A percentile compares a stretch with the other conserved stretches of the same genome.
These are phyloP conservation scores for Phoxinus phoxinus DNA, from an alignment of 2,113 vertebrate species.

Conservation along the genomic window DNA sequence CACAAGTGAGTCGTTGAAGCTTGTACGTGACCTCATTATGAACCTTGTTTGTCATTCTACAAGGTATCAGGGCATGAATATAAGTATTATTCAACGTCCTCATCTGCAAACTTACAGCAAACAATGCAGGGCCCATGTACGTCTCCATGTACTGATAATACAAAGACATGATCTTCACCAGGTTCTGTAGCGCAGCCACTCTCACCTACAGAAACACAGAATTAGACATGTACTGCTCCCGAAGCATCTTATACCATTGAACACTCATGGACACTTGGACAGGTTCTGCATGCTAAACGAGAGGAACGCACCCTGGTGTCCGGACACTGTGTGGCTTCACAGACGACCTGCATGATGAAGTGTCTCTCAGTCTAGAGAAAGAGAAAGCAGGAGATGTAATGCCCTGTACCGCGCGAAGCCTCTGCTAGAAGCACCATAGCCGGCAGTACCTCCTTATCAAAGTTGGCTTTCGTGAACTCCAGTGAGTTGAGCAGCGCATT, in stretches of 20 bases:
- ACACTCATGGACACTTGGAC: not conserved
- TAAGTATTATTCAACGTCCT: not conserved
- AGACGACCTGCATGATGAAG: conserved; percentile 99
- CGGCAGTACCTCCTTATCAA: conserved; percentile 92
- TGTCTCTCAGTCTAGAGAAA: conserved; percentile 90
- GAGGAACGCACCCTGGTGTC: conserved; percentile 90
- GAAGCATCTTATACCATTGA: not conserved
- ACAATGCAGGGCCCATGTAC: conserved; percentile 96
- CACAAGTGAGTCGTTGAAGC: too few relatives aligned
- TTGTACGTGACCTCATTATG: too few relatives aligned
- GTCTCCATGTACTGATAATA: conserved; percentile 99
- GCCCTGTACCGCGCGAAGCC: fast-evolving
- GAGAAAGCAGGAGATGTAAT: not conserved
- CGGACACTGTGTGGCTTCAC: conserved; percentile 97
- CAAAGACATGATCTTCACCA: conserved; percentile 99
- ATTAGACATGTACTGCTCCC: not conserved
- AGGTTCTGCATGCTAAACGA: not conserved
- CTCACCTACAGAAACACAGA: conserved; percentile 80
- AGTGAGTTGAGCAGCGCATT: conserved; percentile 98
- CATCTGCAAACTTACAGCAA: conserved; percentile 86
- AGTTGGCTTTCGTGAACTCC: conserved; percentile 99
- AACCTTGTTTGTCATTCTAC: too few relatives aligned
- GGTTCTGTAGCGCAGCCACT: conserved; percentile 95
- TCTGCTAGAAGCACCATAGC: fast-evolving
- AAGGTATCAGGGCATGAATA: too few relatives aligned